Percentiles rank a stretch among this genome's conserved stretches.
These are phyloP conservation scores for Pteronura brasiliensis DNA, from an alignment of 2,113 vertebrate species.

Conservation along the genomic window DNA sequence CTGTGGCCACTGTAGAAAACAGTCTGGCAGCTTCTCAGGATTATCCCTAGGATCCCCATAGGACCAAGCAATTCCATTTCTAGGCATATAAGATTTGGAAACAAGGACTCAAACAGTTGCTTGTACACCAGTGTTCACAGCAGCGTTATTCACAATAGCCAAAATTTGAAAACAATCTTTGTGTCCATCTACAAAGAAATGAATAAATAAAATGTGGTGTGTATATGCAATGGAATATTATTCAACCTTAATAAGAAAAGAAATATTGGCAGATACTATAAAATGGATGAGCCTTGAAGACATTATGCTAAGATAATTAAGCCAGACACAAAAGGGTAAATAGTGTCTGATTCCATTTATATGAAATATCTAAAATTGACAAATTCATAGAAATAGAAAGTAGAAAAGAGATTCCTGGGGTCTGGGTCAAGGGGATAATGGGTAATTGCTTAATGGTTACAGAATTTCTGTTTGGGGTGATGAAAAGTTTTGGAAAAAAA, in stretches of 20 bases:
- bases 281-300: not conserved
- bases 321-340: not conserved
- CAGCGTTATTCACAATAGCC: not conserved
- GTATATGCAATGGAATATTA: not conserved
- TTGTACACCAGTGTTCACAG: not conserved
- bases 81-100: not conserved
- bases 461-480: not conserved
- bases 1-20: not conserved
- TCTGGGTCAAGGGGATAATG: not conserved
- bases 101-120: not conserved
- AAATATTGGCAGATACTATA: not conserved
- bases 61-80: not conserved
- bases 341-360: not conserved
- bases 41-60: not conserved
- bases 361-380: not conserved
- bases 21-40: not conserved
- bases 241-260: not conserved
- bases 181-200: not conserved
- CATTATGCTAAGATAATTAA: not conserved
- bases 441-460: not conserved
- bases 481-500: not conserved
- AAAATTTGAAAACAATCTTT: not conserved
- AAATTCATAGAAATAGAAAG: not conserved
- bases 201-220: not conserved
- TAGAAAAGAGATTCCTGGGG: not conserved